Conservation (phyloP, 2,797 vertebrate species). For the Oophaga sylvatica region DNA sequence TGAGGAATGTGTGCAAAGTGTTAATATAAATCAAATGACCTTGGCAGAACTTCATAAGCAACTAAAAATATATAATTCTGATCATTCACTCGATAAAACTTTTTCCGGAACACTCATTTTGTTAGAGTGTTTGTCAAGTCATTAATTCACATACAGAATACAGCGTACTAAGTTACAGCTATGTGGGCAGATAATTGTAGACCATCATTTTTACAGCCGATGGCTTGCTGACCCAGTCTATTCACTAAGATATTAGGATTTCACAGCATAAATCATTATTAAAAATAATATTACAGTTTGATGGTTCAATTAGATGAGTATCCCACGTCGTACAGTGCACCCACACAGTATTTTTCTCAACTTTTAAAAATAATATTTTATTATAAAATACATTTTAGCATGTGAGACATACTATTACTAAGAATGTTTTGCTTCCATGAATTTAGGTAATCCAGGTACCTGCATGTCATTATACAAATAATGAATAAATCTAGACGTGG, state of each 20-base stretch:
- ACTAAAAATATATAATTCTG: background rate
- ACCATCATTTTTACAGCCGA: constrained; percentile 11
- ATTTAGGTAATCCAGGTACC: background rate
- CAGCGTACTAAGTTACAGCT: constrained; percentile 22
- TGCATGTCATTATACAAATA: too few species aligned
- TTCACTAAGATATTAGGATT: constrained; percentile 7
- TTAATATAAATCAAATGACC: constrained; percentile 31
- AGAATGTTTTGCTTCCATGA: background rate
- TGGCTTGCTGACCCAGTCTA: constrained; percentile 5
- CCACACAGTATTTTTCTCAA: background rate
- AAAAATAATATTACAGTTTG: constrained; percentile 21
- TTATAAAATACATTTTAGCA: background rate
- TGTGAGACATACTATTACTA: background rate
- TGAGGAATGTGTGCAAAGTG: background rate
- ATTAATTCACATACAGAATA: constrained; percentile 9
- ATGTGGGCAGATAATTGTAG: constrained; percentile 25
- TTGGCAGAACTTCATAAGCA: background rate
- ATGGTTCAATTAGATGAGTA: background rate
- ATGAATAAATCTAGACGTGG: too few species aligned
- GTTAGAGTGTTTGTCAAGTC: constrained; percentile 32
- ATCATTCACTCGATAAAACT: background rate
- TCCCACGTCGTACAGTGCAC: background rate
- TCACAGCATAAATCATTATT: constrained; percentile 27
- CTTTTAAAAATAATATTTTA: background rate
- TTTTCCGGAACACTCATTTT: constrained; percentile 17